Conservation (phyloP, 92 coral and sea anemone genomes). For the Zoanthus solanderi region DNA sequence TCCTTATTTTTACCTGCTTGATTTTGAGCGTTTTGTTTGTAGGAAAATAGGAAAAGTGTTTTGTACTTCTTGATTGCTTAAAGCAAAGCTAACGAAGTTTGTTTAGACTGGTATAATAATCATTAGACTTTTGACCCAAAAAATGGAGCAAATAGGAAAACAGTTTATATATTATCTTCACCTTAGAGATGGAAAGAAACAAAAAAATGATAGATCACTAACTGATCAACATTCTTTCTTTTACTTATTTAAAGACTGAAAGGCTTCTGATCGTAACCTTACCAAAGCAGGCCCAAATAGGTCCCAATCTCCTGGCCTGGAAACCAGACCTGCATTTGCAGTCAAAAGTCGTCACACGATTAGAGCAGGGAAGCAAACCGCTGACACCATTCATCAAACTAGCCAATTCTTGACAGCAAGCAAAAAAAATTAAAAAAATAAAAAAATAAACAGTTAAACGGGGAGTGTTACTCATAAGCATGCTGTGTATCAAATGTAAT, state of each 20-base stretch:
- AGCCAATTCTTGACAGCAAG: constrained; percentile 15
- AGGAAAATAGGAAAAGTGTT: too few species aligned
- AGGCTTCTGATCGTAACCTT: neutral
- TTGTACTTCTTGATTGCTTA: too few species aligned
- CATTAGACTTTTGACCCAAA: too few species aligned
- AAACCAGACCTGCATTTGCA: constrained; percentile 63
- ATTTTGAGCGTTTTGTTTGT: too few species aligned
- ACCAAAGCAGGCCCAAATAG: constrained; percentile 45
- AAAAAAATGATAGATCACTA: too few species aligned
- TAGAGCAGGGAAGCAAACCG: constrained; percentile 18
- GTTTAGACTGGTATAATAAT: too few species aligned
- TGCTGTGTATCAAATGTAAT: neutral
- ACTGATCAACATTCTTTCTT: too few species aligned
- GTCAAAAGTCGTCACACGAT: constrained; percentile 18
- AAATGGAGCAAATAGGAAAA: too few species aligned
- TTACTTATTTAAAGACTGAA: neutral
- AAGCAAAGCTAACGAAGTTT: too few species aligned
- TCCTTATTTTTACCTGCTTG: too few species aligned
- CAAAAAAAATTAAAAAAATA: neutral
- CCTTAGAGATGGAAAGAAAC: too few species aligned
- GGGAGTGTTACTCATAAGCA: neutral
- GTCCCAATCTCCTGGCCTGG: constrained; percentile 41
- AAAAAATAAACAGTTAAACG: neutral
- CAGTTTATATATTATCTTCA: too few species aligned
- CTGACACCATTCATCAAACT: constrained; percentile 13